These are phyloP conservation scores for Ispidina picta DNA, from an alignment of 2,797 vertebrate genomes.

Conservation along the genomic window DNA sequence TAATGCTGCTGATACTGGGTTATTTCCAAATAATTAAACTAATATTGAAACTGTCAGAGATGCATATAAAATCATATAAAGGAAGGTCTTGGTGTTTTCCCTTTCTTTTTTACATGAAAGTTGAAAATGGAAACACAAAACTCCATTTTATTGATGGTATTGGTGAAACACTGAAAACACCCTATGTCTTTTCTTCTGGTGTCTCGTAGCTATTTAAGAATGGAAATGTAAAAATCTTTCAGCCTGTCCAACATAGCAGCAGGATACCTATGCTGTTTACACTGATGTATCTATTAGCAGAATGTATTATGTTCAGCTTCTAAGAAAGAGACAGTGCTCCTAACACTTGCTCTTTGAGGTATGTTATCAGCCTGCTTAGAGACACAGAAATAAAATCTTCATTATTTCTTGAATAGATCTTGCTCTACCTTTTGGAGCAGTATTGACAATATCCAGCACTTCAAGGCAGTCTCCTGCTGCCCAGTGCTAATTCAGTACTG, in stretches of 20 bases:
- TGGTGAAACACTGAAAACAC: neutral
- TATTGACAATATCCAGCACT: neutral
- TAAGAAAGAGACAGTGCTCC: neutral
- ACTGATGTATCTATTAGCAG: neutral
- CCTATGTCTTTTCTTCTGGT: neutral
- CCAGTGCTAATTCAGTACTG: neutral
- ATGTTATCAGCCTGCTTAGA: neutral
- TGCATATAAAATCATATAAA: neutral
- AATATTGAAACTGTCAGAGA: neutral
- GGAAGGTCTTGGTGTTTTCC: neutral
- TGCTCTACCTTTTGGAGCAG: neutral
- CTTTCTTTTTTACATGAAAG: neutral
- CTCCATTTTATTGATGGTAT: neutral
- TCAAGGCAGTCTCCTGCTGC: neutral
- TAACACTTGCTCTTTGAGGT: neutral
- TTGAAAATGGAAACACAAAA: neutral
- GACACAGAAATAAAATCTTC: conserved; percentile 12
- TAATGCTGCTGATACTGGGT: neutral
- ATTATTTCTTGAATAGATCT: neutral
- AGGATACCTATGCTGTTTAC: neutral
- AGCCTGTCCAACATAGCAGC: neutral
- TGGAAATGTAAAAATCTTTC: neutral
- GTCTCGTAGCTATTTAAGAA: neutral
- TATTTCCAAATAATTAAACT: neutral
- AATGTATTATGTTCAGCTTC: neutral